Conservation (phyloP, 2,113 vertebrate genomes). For the Corythaixoides concolor region DNA sequence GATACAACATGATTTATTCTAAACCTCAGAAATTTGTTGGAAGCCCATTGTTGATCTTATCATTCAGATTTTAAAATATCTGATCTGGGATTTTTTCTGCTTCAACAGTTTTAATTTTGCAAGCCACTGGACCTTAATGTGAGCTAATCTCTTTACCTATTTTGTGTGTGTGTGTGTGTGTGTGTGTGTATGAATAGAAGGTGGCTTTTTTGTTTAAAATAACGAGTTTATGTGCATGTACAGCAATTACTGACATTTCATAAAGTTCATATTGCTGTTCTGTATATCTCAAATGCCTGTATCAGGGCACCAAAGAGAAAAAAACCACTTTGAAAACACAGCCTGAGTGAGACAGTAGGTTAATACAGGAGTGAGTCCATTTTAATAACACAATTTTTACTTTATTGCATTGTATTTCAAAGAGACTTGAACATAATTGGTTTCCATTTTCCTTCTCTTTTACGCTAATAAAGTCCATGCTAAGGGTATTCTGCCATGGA, state of each 20-base stretch:
- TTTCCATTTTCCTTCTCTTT: constrained; percentile 11
- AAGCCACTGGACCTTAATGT: constrained; percentile 69
- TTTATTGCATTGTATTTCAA: constrained; percentile 23
- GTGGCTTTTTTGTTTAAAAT: constrained; percentile 40
- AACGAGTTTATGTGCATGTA: neutral
- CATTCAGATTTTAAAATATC: constrained; percentile 43
- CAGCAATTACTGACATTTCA: constrained; percentile 66
- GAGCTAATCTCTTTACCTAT: constrained; percentile 48
- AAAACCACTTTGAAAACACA: neutral
- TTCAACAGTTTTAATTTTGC: constrained; percentile 68
- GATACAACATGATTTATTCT: neutral
- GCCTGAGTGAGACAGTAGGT: neutral
- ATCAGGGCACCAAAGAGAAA: neutral
- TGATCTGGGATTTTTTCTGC: constrained; percentile 65
- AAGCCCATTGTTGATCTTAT: constrained; percentile 54
- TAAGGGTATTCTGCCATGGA: neutral
- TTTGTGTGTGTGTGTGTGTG: neutral
- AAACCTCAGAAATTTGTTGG: constrained; percentile 6
- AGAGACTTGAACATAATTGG: neutral
- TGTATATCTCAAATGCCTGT: constrained; percentile 5
- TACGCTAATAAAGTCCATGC: neutral
- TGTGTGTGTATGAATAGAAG: neutral
- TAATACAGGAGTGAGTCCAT: neutral
- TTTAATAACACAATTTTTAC: constrained; percentile 7
- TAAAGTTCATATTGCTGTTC: constrained; percentile 45